Conservation (phyloP, 2,888 invertebrate species). For the Epinotia bilunana region DNA sequence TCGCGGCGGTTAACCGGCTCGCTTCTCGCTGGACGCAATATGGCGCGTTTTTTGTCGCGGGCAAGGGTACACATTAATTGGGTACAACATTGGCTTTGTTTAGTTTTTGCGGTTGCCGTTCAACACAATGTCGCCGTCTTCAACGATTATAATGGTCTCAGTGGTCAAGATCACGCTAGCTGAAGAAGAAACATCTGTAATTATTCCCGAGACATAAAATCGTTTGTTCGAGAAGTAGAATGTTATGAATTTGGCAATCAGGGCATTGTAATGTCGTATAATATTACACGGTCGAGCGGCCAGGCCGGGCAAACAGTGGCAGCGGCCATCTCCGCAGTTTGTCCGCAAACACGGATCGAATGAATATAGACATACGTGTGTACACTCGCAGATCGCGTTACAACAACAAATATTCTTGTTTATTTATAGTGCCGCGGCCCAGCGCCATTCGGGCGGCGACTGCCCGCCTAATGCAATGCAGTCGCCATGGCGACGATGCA, state of each 20-base stretch:
- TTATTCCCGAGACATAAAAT: slow-evolving; percentile 31
- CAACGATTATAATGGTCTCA: slow-evolving; percentile 27
- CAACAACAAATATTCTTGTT: slow-evolving; percentile 76
- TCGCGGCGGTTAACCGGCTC: slow-evolving; percentile 75
- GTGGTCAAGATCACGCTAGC: slow-evolving; percentile 36
- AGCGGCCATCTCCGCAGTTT: slow-evolving; percentile 78
- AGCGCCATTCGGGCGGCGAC: slow-evolving; percentile 49
- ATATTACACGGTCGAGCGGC: slow-evolving; percentile 67
- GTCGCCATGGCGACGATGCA: slow-evolving; percentile 78
- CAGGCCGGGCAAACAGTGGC: slow-evolving; percentile 64
- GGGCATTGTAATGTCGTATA: slow-evolving; percentile 58
- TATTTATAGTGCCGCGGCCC: slow-evolving; percentile 62
- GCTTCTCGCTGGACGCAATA: slow-evolving; percentile 78
- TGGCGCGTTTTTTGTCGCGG: slow-evolving; percentile 71
- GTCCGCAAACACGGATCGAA: slow-evolving; percentile 79
- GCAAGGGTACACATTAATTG: slow-evolving; percentile 80
- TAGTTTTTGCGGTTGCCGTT: slow-evolving; percentile 72
- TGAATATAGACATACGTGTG: slow-evolving; percentile 81
- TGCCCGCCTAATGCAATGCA: slow-evolving; percentile 74
- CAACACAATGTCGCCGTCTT: slow-evolving; percentile 51
- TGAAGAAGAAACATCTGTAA: slow-evolving; percentile 4
- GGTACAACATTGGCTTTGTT: slow-evolving; percentile 71
- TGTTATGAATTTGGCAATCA: slow-evolving; percentile 33
- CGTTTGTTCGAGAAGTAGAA: slow-evolving; percentile 23
- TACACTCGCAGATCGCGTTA: slow-evolving; percentile 75